Conservation (phyloP, 2,113 vertebrate genomes). For the Gopherus flavomarginatus region DNA sequence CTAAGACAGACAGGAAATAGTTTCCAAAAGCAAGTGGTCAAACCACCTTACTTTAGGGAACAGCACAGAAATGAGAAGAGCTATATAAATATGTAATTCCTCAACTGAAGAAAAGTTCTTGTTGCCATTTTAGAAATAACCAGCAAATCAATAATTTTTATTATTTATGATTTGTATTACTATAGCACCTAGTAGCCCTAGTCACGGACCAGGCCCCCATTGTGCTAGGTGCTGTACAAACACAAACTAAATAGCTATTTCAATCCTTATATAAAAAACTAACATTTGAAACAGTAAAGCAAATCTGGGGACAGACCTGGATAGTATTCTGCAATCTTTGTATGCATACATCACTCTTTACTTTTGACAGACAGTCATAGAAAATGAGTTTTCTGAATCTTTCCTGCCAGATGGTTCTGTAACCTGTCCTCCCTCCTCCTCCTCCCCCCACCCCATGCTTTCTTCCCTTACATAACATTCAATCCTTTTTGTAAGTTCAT, state of each 20-base stretch:
- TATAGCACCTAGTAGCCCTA: not conserved
- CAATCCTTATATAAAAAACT: not conserved
- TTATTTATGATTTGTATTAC: not conserved
- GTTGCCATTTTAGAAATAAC: not conserved
- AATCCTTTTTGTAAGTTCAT: conserved; percentile 4
- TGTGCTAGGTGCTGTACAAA: rapidly evolving
- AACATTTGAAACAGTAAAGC: not conserved
- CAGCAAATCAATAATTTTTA: not conserved
- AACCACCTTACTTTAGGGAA: conserved; percentile 23
- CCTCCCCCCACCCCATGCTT: conserved; percentile 13
- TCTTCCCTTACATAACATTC: not conserved
- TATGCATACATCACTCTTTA: not conserved
- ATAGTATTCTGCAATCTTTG: not conserved
- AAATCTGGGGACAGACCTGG: not conserved
- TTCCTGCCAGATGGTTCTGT: conserved; percentile 25
- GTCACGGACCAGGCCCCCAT: not conserved
- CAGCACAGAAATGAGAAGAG: conserved; percentile 10
- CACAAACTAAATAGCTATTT: not conserved
- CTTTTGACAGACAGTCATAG: conserved; percentile 47
- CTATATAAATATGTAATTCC: conserved; percentile 14
- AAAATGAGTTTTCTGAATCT: conserved; percentile 26
- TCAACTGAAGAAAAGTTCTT: conserved; percentile 31
- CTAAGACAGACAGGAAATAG: conserved; percentile 2
- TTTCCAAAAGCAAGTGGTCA: conserved; percentile 41
- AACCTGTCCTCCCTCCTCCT: not conserved